A percentile compares a stretch with the other conserved stretches of the same genome.
Conservation (phyloP, 1,140 invertebrate genomes). For the Triops longicaudatus region DNA sequence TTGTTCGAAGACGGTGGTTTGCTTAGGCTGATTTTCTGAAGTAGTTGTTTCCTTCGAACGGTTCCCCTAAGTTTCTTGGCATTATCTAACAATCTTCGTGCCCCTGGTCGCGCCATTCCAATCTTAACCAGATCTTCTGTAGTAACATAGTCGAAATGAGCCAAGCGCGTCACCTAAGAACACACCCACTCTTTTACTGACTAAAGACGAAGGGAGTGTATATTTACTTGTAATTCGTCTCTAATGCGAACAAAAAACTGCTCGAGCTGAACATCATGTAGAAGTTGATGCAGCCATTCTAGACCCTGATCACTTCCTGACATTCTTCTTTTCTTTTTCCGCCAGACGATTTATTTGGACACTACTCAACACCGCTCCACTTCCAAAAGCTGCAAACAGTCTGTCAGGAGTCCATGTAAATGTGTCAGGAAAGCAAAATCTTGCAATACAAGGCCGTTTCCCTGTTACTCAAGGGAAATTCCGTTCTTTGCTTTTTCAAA, state of each 20-base stretch:
- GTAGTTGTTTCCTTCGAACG: conserved; percentile 70
- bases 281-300: conserved; percentile 73
- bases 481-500: neutral
- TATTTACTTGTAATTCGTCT: conserved; percentile 73
- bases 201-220: neutral
- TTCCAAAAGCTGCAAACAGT: neutral
- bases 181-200: conserved; percentile 27
- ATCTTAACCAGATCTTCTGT: conserved; percentile 88
- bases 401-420: neutral
- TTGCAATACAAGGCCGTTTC: neutral
- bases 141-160: conserved; percentile 94
- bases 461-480: neutral
- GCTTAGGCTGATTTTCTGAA: conserved; percentile 71
- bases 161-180: conserved; percentile 64
- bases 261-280: conserved; percentile 82
- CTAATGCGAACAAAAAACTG: conserved; percentile 82
- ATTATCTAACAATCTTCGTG: conserved; percentile 76
- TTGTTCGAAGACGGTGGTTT: conserved; percentile 36
- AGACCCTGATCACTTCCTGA: conserved; percentile 47
- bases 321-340: neutral
- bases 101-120: conserved; percentile 85
- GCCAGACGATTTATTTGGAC: neutral
- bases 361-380: neutral
- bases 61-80: conserved; percentile 78
- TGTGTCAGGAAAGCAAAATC: neutral